Evolutionary conservation across 2,888 invertebrate genomes (phyloP).

Genomic region (Hydraecia micacea): DNA sequence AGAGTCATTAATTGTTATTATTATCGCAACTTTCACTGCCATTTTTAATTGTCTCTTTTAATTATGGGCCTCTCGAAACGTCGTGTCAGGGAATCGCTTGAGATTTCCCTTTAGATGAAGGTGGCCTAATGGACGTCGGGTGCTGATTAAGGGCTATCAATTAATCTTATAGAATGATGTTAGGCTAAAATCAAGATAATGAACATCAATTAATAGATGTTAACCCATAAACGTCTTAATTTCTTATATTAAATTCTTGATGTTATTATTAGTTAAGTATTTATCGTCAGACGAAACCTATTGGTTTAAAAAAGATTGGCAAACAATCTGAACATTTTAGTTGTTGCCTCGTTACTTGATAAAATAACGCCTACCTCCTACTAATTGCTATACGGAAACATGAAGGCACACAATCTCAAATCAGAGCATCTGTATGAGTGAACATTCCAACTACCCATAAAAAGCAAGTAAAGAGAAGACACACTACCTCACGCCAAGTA

Average conservation of each 20-base stretch:
- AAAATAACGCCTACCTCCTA: background rate
- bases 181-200: constrained; percentile 28
- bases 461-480: background rate
- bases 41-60: constrained; percentile 77
- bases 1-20: constrained; percentile 77
- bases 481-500: background rate
- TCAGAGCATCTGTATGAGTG: background rate
- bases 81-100: constrained; percentile 65
- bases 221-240: background rate
- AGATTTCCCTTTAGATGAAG: constrained; percentile 61
- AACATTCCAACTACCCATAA: background rate
- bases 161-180: constrained; percentile 47
- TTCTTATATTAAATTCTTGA: background rate
- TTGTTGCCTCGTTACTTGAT: background rate
- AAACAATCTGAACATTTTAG: background rate
- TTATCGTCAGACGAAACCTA: background rate
- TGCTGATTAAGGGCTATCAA: constrained; percentile 50
- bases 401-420: constrained; percentile 13
- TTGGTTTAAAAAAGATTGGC: too few species aligned
- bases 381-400: constrained; percentile 13
- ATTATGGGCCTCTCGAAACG: constrained; percentile 68
- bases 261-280: background rate
- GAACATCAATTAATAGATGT: constrained; percentile 13
- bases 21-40: constrained; percentile 71
- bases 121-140: constrained; percentile 43